Evolutionary conservation across 2,797 vertebrate species (phyloP), one percentile per base, ranked within the genome.

Genomic region (Borostomias antarcticus): DNA sequence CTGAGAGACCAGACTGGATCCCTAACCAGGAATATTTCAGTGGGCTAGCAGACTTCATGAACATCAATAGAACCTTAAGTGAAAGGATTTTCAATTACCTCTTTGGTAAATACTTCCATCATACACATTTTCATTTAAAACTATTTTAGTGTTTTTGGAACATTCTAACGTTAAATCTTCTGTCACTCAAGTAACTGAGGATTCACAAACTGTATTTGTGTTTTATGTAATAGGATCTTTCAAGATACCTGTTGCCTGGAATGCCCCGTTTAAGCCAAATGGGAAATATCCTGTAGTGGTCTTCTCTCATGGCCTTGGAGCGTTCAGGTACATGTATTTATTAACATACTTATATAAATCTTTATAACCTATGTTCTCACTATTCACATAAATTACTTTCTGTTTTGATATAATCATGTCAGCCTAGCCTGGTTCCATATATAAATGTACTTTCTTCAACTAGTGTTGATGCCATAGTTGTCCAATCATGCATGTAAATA

Each of bases 261-360:
- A 97, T 28, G 93, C 95, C 74, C 91, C 94, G 8, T 93, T 96
- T 83, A 95, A 91, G 73, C 85, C 85, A 0, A 91, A 88, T 76
- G 94, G 87, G 76, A 96, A 94, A 86, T 97, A 95, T 35, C 97
- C 97, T 2, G 86, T 98, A 1, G 72, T 99, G 1, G 63, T 99
- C 81, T 97, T 99, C 84, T 98, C 96, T 37, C 97, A 98, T 8
- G 97, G 97, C 66, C 92, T 99, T 1, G 96, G 96, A 86, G 96
- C 95, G 13, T 98, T 99, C 84, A 93, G 96, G 97, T 98, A 74
- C 5, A n/a, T 53, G 33, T 13, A n/a, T n/a, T n/a, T n/a, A n/a
- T n/a, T n/a, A n/a, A n/a, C n/a, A n/a, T n/a, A n/a, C n/a, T n/a
- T n/a, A n/a, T n/a, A n/a, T 28, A 6, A 58, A 13, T 58, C 4